phyloP scores from a whole-genome alignment of 2,113 vertebrate species.

The Tilapia sparmanii region DNA sequence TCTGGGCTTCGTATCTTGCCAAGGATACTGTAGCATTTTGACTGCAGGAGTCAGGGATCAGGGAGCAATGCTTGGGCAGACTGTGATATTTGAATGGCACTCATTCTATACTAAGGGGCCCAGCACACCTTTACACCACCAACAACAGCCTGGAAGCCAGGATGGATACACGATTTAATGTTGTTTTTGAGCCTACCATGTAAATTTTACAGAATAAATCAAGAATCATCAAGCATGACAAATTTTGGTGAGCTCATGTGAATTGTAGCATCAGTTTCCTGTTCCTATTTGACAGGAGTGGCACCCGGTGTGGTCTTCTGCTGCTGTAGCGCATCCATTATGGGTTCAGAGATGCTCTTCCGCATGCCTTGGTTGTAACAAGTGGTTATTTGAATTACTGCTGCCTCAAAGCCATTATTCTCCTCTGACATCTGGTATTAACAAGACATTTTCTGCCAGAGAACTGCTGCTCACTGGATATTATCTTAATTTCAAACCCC shows the following conservation, averaged over 20 bases:
- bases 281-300: background rate
- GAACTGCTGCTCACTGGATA: background rate
- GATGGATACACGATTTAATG: background rate
- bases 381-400: background rate
- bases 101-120: background rate
- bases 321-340: background rate
- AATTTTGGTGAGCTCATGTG: fast-evolving
- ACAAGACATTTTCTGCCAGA: background rate
- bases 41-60: background rate
- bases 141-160: background rate
- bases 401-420: background rate
- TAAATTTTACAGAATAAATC: background rate
- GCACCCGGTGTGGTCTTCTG: background rate
- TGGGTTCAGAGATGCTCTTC: background rate
- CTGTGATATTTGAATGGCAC: background rate
- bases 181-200: background rate
- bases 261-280: background rate
- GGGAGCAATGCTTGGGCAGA: background rate
- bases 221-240: background rate
- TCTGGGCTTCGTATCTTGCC: fast-evolving
- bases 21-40: background rate
- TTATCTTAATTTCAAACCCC: background rate
- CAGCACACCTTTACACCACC: background rate
- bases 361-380: fast-evolving
- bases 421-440: background rate